Conservation (phyloP, 2,113 vertebrate genomes). For the Smithornis capensis region DNA sequence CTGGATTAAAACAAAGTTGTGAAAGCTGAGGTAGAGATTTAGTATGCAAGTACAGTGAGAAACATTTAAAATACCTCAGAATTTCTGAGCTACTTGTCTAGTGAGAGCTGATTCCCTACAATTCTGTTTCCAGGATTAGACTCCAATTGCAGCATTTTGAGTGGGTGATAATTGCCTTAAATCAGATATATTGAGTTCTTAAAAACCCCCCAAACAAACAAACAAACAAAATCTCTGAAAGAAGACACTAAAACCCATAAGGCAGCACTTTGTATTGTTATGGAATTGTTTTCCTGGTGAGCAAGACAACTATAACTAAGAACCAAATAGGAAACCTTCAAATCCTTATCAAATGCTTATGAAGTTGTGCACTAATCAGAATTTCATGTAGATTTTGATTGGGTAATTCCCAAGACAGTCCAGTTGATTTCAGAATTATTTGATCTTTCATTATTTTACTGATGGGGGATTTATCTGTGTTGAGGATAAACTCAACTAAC, state of each 20-base stretch:
- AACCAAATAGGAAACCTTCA: not conserved
- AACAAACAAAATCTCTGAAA: not conserved
- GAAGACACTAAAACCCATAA: not conserved
- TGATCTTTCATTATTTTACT: not conserved
- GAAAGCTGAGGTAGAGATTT: not conserved
- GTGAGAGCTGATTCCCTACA: not conserved
- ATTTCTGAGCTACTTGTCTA: not conserved
- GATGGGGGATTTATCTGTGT: not conserved
- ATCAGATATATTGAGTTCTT: not conserved
- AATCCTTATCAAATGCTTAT: not conserved
- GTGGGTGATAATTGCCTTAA: not conserved
- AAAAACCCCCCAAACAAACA: fast-evolving
- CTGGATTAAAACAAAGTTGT: not conserved
- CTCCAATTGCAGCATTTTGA: not conserved
- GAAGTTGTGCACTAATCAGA: not conserved
- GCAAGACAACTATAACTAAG: not conserved
- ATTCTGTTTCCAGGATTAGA: not conserved
- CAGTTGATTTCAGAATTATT: not conserved
- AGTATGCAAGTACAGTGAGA: not conserved
- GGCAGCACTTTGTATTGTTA: not conserved
- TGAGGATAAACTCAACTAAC: not conserved
- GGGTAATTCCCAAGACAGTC: not conserved
- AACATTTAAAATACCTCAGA: not conserved
- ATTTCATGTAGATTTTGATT: not conserved
- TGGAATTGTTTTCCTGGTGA: not conserved